These are phyloP conservation scores for Microcebus murinus DNA, from an alignment of 2,113 vertebrate species.

Conservation along the genomic window DNA sequence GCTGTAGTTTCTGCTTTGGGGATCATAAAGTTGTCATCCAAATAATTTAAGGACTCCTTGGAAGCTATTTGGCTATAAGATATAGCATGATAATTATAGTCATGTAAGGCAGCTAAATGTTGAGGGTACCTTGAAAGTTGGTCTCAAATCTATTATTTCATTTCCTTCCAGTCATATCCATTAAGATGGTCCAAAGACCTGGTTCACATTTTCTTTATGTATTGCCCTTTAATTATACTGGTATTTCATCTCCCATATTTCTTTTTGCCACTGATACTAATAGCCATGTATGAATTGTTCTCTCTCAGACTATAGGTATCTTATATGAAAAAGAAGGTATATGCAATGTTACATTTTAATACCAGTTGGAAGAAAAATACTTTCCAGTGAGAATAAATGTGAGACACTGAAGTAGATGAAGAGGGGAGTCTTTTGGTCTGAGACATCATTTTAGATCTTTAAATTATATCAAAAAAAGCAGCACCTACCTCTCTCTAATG, in stretches of 20 bases:
- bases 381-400: not conserved
- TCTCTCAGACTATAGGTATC: not conserved
- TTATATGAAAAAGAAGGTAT: not conserved
- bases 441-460: constrained; percentile 3
- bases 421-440: not conserved
- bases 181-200: constrained; percentile 41
- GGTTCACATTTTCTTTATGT: constrained; percentile 67
- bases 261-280: constrained; percentile 59
- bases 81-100: constrained; percentile 63
- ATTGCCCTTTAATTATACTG: constrained; percentile 61
- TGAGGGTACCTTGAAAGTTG: constrained; percentile 58
- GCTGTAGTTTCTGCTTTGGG: constrained; percentile 50
- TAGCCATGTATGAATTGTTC: not conserved
- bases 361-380: not conserved
- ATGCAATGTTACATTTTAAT: not conserved
- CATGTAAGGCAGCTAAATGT: constrained; percentile 61
- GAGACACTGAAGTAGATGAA: not conserved
- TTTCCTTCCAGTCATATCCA: constrained; percentile 57
- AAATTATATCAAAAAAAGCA: not conserved
- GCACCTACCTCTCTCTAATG: not conserved
- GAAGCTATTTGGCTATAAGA: constrained; percentile 64
- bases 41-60: constrained; percentile 71
- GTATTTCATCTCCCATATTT: constrained; percentile 56
- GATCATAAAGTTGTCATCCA: constrained; percentile 61
- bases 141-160: constrained; percentile 64